Conservation (phyloP, 2,888 invertebrate genomes). For the Orthosia gracilis region DNA sequence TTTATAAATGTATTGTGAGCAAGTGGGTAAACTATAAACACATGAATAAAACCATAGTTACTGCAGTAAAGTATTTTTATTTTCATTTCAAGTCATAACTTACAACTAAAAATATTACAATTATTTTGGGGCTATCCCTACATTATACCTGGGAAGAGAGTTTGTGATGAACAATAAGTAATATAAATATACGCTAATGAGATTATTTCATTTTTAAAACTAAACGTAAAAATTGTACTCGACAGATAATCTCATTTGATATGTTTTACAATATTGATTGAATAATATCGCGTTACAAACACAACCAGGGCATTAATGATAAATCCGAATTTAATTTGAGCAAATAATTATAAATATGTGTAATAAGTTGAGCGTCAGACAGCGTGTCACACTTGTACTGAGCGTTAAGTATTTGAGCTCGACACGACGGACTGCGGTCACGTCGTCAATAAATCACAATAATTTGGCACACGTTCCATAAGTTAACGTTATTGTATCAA, state of each 20-base stretch:
- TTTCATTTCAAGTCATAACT: conserved; percentile 42
- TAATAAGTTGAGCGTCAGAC: neutral
- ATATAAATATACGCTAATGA: conserved; percentile 16
- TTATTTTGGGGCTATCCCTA: conserved; percentile 27
- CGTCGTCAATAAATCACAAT: conserved; percentile 49
- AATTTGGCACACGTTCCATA: conserved; percentile 63
- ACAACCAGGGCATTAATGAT: conserved; percentile 8
- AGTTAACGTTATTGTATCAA: conserved; percentile 19
- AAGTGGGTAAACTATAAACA: neutral
- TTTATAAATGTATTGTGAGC: neutral
- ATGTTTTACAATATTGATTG: conserved; percentile 43
- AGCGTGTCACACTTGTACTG: neutral
- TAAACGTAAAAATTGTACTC: conserved; percentile 52
- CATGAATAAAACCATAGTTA: conserved; percentile 18
- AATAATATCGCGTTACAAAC: conserved; percentile 24
- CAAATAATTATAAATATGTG: conserved; percentile 33
- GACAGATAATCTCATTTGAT: conserved; percentile 53
- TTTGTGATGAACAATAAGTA: conserved; percentile 42
- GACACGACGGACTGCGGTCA: conserved; percentile 7
- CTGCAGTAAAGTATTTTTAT: conserved; percentile 42
- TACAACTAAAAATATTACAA: conserved; percentile 41
- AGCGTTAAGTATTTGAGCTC: conserved; percentile 35
- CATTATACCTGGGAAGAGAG: conserved; percentile 8
- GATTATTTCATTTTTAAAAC: conserved; percentile 20
- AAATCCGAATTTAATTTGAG: conserved; percentile 48